Conservation (phyloP, 2,797 vertebrate genomes). For the Gymnothorax reevesii region DNA sequence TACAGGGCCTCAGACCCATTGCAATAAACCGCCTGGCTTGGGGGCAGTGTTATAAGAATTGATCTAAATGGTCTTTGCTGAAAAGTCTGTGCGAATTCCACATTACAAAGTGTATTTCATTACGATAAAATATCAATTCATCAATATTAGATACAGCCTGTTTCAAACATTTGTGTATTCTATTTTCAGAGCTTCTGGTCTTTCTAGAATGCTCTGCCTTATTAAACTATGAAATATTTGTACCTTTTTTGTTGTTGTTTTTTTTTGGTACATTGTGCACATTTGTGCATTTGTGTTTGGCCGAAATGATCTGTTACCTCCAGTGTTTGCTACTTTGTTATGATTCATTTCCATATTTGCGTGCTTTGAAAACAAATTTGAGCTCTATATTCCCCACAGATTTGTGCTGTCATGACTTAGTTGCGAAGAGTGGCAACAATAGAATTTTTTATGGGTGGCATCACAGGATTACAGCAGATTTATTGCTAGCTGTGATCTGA, state of each 20-base stretch:
- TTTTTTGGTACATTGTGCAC: not conserved
- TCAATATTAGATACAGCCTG: not conserved
- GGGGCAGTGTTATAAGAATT: not conserved
- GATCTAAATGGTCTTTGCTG: not conserved
- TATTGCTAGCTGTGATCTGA: not conserved
- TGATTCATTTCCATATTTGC: not conserved
- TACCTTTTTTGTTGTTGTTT: not conserved
- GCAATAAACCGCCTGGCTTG: not conserved
- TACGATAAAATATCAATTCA: not conserved
- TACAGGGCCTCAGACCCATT: not conserved
- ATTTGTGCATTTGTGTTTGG: not conserved
- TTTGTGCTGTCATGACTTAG: not conserved
- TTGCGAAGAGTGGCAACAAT: not conserved
- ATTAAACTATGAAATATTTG: not conserved
- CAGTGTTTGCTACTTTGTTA: not conserved
- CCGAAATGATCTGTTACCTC: not conserved
- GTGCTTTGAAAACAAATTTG: not conserved
- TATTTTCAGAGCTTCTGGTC: not conserved
- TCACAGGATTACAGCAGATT: not conserved
- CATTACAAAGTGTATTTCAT: not conserved
- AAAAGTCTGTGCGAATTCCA: not conserved
- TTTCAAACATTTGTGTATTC: not conserved
- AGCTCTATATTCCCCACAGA: not conserved
- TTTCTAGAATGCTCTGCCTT: not conserved
- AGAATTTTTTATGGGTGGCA: not conserved